Percentiles rank a stretch among this genome's conserved stretches.
Evolutionary conservation across 2,113 vertebrate species (phyloP).

Genomic region (Chrysemys picta): DNA sequence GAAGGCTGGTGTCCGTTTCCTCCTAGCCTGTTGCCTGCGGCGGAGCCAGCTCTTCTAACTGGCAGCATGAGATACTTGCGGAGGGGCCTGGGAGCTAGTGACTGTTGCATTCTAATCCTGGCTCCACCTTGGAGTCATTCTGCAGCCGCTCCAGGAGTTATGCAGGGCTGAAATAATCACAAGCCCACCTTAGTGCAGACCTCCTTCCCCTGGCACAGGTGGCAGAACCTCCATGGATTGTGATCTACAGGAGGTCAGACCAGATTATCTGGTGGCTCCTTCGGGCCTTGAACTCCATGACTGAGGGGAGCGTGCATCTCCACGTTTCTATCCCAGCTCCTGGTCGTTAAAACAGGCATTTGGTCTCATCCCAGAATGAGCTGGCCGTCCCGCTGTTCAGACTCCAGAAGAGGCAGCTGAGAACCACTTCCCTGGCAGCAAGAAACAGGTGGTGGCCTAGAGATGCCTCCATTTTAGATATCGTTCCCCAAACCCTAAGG

Average conservation of each 20-base stretch:
- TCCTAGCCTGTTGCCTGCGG: not conserved
- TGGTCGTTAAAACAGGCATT: not conserved
- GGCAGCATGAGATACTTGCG: not conserved
- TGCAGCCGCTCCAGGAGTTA: not conserved
- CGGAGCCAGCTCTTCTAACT: not conserved
- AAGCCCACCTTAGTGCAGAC: not conserved
- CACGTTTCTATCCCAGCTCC: not conserved
- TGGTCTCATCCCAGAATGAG: not conserved
- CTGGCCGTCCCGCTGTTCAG: not conserved
- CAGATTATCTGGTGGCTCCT: no score
- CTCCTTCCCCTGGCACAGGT: rapidly evolving
- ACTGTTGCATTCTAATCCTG: not conserved
- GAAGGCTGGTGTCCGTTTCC: not conserved
- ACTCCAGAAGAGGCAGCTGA: not conserved
- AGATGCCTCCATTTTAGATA: rapidly evolving
- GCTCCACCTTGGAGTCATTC: not conserved
- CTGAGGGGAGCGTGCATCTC: not conserved
- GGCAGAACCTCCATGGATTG: not conserved
- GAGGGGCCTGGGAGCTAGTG: not conserved
- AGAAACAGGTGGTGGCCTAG: not conserved
- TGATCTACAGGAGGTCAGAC: no score
- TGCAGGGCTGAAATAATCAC: rapidly evolving
- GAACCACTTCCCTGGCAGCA: not conserved
- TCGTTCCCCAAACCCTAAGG: rapidly evolving
- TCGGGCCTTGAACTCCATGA: no score